Evolutionary conservation across 2,888 invertebrate species (phyloP).

Genomic region (Caenorhabditis sinica): DNA sequence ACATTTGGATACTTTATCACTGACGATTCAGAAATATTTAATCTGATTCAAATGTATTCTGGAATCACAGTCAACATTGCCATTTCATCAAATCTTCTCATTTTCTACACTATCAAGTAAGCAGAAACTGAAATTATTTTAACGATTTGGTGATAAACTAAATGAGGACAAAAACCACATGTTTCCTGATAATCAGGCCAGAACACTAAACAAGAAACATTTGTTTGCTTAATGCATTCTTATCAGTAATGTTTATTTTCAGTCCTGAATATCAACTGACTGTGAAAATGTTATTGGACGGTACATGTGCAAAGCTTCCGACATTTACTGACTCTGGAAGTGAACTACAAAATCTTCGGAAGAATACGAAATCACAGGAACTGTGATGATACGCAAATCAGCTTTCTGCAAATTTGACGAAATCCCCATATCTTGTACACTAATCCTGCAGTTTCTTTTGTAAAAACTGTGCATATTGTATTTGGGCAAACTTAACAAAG

Average conservation of each 20-base stretch:
- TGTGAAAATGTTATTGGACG: conserved; percentile 46
- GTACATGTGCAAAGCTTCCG: conserved; percentile 31
- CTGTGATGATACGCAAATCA: background rate
- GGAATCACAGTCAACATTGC: conserved; percentile 71
- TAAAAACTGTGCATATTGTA: no score
- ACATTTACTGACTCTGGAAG: conserved; percentile 46
- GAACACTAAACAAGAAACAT: conserved; percentile 18
- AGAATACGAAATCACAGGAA: conserved; percentile 41
- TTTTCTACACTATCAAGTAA: conserved; percentile 69
- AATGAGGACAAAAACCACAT: conserved; percentile 22
- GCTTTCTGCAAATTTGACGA: background rate
- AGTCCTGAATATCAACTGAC: conserved; percentile 56
- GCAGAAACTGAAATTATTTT: conserved; percentile 22
- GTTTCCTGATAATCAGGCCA: conserved; percentile 21
- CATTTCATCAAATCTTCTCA: conserved; percentile 62
- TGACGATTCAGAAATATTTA: conserved; percentile 29
- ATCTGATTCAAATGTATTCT: conserved; percentile 68
- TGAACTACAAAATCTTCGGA: conserved; percentile 41
- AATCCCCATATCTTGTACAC: background rate
- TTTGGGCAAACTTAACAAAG: no score
- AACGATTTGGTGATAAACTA: conserved; percentile 4
- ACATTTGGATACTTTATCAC: conserved; percentile 54
- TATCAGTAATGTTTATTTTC: conserved; percentile 26
- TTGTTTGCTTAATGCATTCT: conserved; percentile 3
- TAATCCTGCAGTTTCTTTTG: no score